Evolutionary conservation across 2,888 invertebrate genomes (phyloP).

Genomic region (Mellilla xanthometata): DNA sequence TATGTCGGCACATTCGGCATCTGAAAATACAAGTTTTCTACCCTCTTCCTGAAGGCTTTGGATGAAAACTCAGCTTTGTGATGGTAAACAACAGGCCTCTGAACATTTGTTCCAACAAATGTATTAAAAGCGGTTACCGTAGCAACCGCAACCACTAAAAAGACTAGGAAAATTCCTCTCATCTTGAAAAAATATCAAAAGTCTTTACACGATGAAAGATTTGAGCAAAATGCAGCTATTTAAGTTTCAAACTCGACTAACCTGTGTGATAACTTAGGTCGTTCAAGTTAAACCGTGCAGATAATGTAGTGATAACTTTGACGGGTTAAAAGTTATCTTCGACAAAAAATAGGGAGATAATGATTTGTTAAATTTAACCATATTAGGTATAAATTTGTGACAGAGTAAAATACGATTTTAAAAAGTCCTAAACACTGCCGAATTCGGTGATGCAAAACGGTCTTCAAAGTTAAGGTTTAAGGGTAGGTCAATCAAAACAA

Average conservation of each 20-base stretch:
- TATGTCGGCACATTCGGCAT: slow-evolving; percentile 34
- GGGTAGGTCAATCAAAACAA: too few relatives aligned
- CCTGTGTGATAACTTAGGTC: background rate
- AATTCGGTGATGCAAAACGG: too few relatives aligned
- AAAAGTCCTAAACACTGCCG: too few relatives aligned
- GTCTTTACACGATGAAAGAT: background rate
- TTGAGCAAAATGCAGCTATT: background rate
- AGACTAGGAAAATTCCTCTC: slow-evolving; percentile 36
- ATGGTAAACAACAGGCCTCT: slow-evolving; percentile 46
- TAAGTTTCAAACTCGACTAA: background rate
- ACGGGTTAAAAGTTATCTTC: too few relatives aligned
- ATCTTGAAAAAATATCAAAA: slow-evolving; percentile 21
- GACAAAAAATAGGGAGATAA: too few relatives aligned
- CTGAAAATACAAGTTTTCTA: slow-evolving; percentile 49
- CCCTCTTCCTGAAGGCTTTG: slow-evolving; percentile 47
- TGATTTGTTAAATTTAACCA: too few relatives aligned
- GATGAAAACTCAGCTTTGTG: slow-evolving; percentile 38
- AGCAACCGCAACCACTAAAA: slow-evolving; percentile 39
- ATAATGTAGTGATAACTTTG: too few relatives aligned
- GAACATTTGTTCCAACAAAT: slow-evolving; percentile 57
- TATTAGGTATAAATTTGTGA: too few relatives aligned
- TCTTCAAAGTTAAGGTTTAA: too few relatives aligned
- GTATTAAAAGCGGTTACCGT: slow-evolving; percentile 51
- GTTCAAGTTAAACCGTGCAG: background rate
- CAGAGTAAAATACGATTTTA: too few relatives aligned